Base-by-base conservation (phyloP, 1,140 invertebrate species). In the Hyles vespertilio region DNA sequence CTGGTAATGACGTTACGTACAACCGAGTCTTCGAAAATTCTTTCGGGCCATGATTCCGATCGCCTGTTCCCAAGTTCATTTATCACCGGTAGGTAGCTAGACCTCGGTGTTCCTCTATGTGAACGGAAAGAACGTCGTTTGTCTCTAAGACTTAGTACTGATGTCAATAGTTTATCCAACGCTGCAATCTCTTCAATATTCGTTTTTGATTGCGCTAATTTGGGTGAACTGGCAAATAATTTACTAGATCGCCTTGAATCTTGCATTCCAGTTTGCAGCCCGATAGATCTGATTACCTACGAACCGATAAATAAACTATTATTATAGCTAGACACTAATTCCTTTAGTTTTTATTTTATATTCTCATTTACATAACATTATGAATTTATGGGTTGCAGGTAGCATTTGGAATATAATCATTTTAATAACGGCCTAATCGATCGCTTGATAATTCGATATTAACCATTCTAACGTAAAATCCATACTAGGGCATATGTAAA, bases 91-190 rank as follows among this genome's bases (percentile, higher is more conserved):
- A 86, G 60, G 5, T 67, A 60, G 53, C 83, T 89, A 3, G 70
- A 53, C 47, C 83, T 67, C 2, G 81, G 81, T 7, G 87, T 84
- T 7, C 74, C 79, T 36, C 80, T 56, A 47, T 83, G 78, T 1
- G 87, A 87, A 34, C 67, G 63, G 49, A 85, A 87, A 0, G 89
- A 85, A 51, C 70, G 58, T 10, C 72, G 63, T 52, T 67, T 80
- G 5, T 85, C 70, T 56, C 67, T 79, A 6, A 86, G 71, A 10
- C 74, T 81, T 0, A 90, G 67, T 4, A 90, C 60, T 3, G 87
- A 84, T 3, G 79, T 86, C 9, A 90, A 69, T 1, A 90, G 65
- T 61, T 86, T 89, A 56, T 90, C 89, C 5, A 90, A 59, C 10
- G 83, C 76, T 8, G 77, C 85, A 34, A 90, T 86, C 40, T 90